These are phyloP conservation scores for Cydia fagiglandana DNA, from an alignment of 1,140 invertebrate species.

Conservation along the genomic window DNA sequence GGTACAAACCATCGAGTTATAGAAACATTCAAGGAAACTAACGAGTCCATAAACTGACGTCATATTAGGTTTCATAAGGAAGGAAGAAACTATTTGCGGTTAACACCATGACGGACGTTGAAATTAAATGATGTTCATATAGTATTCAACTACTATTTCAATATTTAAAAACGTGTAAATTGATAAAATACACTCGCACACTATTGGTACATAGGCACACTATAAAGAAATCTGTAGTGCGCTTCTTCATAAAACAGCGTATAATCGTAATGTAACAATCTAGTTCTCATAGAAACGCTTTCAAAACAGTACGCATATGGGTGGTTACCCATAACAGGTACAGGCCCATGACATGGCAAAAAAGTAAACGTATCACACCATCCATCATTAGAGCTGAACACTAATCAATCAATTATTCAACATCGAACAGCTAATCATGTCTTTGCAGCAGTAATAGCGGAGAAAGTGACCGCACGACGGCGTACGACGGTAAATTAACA, in stretches of 20 bases:
- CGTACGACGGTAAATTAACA: slow-evolving; percentile 22
- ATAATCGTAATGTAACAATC: not conserved
- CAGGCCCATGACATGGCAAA: slow-evolving; percentile 21
- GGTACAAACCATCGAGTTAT: not conserved
- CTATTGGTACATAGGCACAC: not conserved
- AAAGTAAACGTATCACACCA: slow-evolving; percentile 21
- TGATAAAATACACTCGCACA: not conserved
- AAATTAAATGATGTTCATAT: too few species aligned
- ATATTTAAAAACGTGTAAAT: not conserved
- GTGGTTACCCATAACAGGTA: not conserved
- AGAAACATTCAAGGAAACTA: not conserved
- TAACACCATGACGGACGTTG: not conserved
- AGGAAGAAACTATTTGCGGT: slow-evolving; percentile 10
- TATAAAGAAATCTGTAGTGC: not conserved
- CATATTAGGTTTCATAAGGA: slow-evolving; percentile 13
- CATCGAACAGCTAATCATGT: slow-evolving; percentile 28
- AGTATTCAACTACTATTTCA: too few species aligned
- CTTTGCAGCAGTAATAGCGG: slow-evolving; percentile 23
- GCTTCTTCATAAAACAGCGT: not conserved
- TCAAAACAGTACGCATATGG: not conserved
- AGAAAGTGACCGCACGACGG: slow-evolving; percentile 38
- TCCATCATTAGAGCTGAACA: slow-evolving; percentile 25
- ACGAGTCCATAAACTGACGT: slow-evolving; percentile 2
- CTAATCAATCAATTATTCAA: slow-evolving; percentile 31
- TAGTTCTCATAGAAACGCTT: not conserved